These are phyloP conservation scores for Chondrosia reniformis DNA, from an alignment of 37 sponge, comb jelly and placozoan genomes.

Conservation along the genomic window DNA sequence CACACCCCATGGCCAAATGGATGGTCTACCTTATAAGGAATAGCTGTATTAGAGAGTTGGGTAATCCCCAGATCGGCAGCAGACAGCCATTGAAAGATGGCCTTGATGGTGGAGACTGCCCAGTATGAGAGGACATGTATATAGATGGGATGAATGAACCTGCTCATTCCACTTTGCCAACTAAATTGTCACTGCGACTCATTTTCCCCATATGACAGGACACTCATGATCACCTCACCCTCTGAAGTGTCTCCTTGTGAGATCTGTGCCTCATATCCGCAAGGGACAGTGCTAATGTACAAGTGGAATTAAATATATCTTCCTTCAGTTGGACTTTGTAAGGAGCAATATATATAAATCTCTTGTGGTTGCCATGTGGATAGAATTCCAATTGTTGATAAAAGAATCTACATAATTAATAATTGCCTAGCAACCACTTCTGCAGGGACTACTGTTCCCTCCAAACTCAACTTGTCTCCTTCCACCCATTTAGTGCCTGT, in stretches of 20 bases:
- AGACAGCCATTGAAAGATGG: constrained; percentile 92
- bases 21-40: constrained; percentile 66
- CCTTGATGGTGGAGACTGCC: constrained; percentile 93
- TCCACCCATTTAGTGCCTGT: too few species aligned
- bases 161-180: constrained; percentile 88
- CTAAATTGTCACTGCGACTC: constrained; percentile 98
- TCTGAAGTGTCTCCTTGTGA: constrained; percentile 43
- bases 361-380: constrained; percentile 4
- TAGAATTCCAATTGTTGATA: constrained; percentile 48
- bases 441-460: constrained; percentile 85
- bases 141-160: constrained; percentile 82
- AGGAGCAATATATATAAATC: not conserved
- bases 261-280: constrained; percentile 94
- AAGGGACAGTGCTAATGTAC: constrained; percentile 95
- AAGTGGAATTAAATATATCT: constrained; percentile 71
- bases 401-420: constrained; percentile 73
- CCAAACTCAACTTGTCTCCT: constrained; percentile 74
- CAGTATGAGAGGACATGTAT: constrained; percentile 87
- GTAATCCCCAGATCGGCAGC: constrained; percentile 74
- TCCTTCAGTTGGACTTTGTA: not conserved
- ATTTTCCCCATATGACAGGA: constrained; percentile 83
- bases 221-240: constrained; percentile 42
- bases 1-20: constrained; percentile 69
- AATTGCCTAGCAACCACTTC: constrained; percentile 89
- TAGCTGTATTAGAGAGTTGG: constrained; percentile 35